phyloP scores from a whole-genome alignment of 1,140 invertebrate genomes.

The Lutraria rhynchaena region DNA sequence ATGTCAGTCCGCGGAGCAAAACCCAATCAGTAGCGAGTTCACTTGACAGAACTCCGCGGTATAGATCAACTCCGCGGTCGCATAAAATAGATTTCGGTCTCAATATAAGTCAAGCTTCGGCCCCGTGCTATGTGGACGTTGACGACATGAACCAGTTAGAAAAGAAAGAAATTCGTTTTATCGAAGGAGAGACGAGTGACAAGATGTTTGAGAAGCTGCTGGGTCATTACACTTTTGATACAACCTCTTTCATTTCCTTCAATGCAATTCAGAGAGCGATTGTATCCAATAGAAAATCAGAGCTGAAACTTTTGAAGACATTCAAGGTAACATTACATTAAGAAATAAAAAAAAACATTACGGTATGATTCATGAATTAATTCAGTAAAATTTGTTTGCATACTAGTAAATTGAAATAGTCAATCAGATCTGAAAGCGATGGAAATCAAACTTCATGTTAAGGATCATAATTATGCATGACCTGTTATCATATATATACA shows the following conservation, averaged over 20 bases:
- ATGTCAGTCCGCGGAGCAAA: neutral
- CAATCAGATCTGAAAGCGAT: too few species aligned
- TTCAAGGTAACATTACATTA: slow-evolving; percentile 33
- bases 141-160: slow-evolving; percentile 31
- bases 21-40: slow-evolving; percentile 12
- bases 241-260: slow-evolving; percentile 30
- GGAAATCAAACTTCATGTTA: too few species aligned
- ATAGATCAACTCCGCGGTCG: slow-evolving; percentile 53
- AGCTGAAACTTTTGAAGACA: slow-evolving; percentile 44
- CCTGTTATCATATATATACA: too few species aligned
- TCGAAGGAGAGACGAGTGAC: slow-evolving; percentile 46
- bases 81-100: slow-evolving; percentile 5
- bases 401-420: too few species aligned
- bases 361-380: too few species aligned
- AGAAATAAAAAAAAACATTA: too few species aligned
- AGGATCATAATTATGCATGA: too few species aligned
- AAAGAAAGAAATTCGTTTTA: slow-evolving; percentile 43
- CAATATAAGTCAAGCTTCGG: neutral
- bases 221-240: slow-evolving; percentile 43
- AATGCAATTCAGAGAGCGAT: slow-evolving; percentile 12
- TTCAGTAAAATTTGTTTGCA: too few species aligned
- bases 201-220: slow-evolving; percentile 28
- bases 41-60: slow-evolving; percentile 14
- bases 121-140: slow-evolving; percentile 7
- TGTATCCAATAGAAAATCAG: slow-evolving; percentile 29